Evolutionary conservation across 2,113 vertebrate species (phyloP).

Genomic region (Pantherophis guttatus): DNA sequence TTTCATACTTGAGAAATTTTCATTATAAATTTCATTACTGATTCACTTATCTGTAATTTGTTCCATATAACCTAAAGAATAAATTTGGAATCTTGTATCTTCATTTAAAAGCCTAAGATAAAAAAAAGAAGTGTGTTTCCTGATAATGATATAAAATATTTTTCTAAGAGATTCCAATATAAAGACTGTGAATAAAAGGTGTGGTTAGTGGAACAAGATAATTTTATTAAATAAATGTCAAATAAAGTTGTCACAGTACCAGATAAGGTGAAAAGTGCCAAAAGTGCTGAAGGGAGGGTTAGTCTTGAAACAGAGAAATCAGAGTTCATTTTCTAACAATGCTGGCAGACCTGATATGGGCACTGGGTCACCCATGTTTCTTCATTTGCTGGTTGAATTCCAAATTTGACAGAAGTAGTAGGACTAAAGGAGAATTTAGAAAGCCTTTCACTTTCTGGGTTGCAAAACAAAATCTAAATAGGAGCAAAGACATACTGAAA

Average conservation of each 20-base stretch:
- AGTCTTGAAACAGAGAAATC: not conserved
- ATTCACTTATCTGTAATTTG: slow-evolving; percentile 83
- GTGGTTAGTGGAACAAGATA: not conserved
- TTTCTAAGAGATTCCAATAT: slow-evolving; percentile 16
- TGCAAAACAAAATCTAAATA: not conserved
- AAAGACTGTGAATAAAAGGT: not conserved
- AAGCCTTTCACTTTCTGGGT: not conserved
- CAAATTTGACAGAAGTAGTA: not conserved
- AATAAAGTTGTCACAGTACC: not conserved
- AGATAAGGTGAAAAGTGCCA: not conserved
- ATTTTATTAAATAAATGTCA: not conserved
- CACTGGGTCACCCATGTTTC: not conserved
- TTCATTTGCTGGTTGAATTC: not conserved
- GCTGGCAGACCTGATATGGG: too few species aligned
- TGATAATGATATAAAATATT: slow-evolving; percentile 47
- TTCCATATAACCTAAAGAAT: slow-evolving; percentile 81
- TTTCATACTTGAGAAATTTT: slow-evolving; percentile 82
- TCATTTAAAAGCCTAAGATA: slow-evolving; percentile 72
- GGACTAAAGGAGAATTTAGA: not conserved
- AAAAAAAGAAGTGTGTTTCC: slow-evolving; percentile 67
- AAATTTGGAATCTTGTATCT: slow-evolving; percentile 78
- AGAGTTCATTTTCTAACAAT: not conserved
- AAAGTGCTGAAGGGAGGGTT: not conserved
- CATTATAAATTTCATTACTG: slow-evolving; percentile 84
- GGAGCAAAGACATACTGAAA: not conserved